Evolutionary conservation across 2,888 invertebrate genomes (phyloP), one percentile per base, ranked within the genome.

Genomic region (Tanytarsus gracilentus): DNA sequence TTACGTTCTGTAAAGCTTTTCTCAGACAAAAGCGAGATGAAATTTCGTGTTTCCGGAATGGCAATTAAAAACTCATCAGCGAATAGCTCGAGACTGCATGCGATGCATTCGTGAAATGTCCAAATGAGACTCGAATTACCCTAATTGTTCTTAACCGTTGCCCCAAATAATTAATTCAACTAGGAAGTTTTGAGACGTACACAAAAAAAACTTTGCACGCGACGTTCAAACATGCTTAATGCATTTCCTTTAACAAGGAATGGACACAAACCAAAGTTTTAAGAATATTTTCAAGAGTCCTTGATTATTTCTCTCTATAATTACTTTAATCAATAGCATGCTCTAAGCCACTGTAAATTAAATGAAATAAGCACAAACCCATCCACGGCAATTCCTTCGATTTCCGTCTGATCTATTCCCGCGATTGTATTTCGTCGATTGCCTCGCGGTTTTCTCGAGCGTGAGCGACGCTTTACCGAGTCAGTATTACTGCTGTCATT

Each of bases 341-440:
- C 51, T 51, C 29, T 55, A 55, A 5, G 39, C 33, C 25, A 55
- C 4, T n/a, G 6, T 18, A 29, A 25, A 44, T 11, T 33, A 58
- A 29, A 29, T 55, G 36, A 55, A 7, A 9, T 14, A 33, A 33
- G 8, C 52, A 82, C 86, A 81, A 79, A 88, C 89, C 86, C 86
- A 76, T 84, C 85, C 69, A 88, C 80, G 69, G 88, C 89, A 14
- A 59, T 50, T 75, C 86, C 85, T 74, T 84, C 82, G 74, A 91
- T 87, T 79, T 91, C 91, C 77, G 87, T 88, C 72, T 88, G 86
- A 79, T 90, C 90, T 68, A 87, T 90, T 73, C 91, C 90, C 68
- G 90, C 88, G 71, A 93, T 85, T 69, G 92, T 93, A 76, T 92
- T 93, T 72, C 92, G 81, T 78, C 91, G 80, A 77, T 88, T 86